Evolutionary conservation across 1,140 invertebrate genomes (phyloP), one percentile per base, ranked within the genome.

Genomic region (Eueides isabella): DNA sequence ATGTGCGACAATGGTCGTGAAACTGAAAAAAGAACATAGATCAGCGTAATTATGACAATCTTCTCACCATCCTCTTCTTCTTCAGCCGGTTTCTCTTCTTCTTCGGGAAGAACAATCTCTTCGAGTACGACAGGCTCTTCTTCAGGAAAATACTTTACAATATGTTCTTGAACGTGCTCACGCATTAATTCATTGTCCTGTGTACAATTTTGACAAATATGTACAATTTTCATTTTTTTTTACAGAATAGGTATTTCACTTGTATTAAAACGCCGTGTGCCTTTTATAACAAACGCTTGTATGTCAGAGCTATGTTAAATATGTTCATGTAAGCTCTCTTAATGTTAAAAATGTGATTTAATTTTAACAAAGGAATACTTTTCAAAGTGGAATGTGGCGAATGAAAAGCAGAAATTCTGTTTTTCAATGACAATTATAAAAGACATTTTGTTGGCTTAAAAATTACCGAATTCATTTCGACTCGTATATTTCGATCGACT

Each of bases 131-230:
- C 87, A 0, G 89, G 91, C 33, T 92, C 91, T 9, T 87, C 89
- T 70, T 91, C 89, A 0, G 91, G 91, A 76, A 92, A 92, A 71
- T 88, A 93, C 61, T 89, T 87, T 12, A 79, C 76, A 0, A 92
- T 70, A 55, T 91, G 87, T 61, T 89, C 86, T 78, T 87, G 85
- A 12, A 93, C 87, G 61, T 92, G 83, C 1, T 14, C 72, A 4
- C 83, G 80, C 91, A 93, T 93, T 29, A 91, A 44, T 0, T 92
- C 88, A 41, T 90, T 89, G n/a, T 93, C 91, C 90, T 92, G 72
- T 29, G n/a, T n/a, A n/a, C n/a, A n/a, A n/a, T n/a, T n/a, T n/a
- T n/a, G n/a, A n/a, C n/a, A n/a, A 7, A 12, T 3, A 23, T 12
- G 0, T n/a, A 55, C 7, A 26, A 55, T 12, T 55, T 26, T 23